Evolutionary conservation across 2,888 invertebrate species (phyloP).

Genomic region (Oscheius sp.): DNA sequence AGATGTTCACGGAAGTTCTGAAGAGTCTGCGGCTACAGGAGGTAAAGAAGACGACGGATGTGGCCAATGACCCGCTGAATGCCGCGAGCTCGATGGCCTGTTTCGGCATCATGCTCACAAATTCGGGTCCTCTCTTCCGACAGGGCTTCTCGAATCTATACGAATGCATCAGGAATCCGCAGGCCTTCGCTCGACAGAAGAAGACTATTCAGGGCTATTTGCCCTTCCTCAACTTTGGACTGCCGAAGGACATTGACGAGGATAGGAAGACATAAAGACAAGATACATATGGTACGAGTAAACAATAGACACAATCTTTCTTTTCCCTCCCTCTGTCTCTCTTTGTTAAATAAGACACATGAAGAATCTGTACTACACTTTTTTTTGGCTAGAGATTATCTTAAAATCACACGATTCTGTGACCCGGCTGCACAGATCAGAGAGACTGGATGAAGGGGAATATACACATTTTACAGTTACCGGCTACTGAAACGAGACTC

Average conservation of each 20-base stretch:
- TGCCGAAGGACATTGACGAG: not conserved
- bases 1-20: conserved; percentile 10
- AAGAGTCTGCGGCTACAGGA: not conserved
- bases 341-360: too few relatives aligned
- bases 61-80: conserved; percentile 7
- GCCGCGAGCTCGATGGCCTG: conserved; percentile 1
- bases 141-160: conserved; percentile 7
- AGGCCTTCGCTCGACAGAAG: conserved; percentile 16
- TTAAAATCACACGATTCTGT: conserved; percentile 17
- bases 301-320: conserved; percentile 7
- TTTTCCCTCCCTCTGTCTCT: not conserved
- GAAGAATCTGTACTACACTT: not conserved
- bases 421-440: conserved; percentile 30
- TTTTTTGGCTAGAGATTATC: conserved; percentile 5
- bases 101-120: conserved; percentile 9
- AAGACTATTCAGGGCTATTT: not conserved
- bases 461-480: conserved; percentile 12
- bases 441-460: not conserved
- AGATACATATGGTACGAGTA: conserved; percentile 12
- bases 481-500: conserved; percentile 8
- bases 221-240: conserved; percentile 16
- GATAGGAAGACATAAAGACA: conserved; percentile 1
- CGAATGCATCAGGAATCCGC: conserved; percentile 11
- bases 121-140: conserved; percentile 21
- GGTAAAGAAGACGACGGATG: not conserved